phyloP scores from a whole-genome alignment of 2,888 invertebrate genomes.

The Tiliacea aurago region DNA sequence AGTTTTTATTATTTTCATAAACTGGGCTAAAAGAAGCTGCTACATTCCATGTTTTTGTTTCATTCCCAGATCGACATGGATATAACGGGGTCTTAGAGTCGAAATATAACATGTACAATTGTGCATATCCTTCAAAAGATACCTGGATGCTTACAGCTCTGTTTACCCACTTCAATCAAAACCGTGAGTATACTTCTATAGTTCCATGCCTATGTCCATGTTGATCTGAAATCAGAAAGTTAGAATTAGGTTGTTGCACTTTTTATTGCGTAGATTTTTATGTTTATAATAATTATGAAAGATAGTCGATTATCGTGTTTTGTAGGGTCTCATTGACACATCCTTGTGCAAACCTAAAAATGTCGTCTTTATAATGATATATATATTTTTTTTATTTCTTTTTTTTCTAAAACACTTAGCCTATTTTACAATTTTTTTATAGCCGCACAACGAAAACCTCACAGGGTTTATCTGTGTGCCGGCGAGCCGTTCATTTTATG shows the following conservation, averaged over 20 bases:
- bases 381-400: no score
- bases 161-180: conserved; percentile 69
- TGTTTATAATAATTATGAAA: background rate
- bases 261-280: background rate
- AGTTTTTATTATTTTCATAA: conserved; percentile 2
- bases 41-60: conserved; percentile 66
- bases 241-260: background rate
- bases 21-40: conserved; percentile 50
- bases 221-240: conserved; percentile 34
- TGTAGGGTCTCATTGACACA: background rate
- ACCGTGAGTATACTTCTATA: conserved; percentile 64
- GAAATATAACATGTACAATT: conserved; percentile 68
- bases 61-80: conserved; percentile 67
- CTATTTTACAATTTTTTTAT: no score
- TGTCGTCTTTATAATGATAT: background rate
- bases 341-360: background rate
- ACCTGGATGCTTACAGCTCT: conserved; percentile 69
- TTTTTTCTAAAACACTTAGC: no score
- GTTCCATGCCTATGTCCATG: conserved; percentile 54
- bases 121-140: conserved; percentile 68
- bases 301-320: background rate
- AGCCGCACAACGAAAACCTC: no score
- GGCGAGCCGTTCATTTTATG: no score
- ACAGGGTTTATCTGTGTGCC: no score
- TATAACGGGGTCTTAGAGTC: conserved; percentile 66